phyloP scores from a whole-genome alignment of 2,888 invertebrate species.

The Nephrotoma flavescens region DNA sequence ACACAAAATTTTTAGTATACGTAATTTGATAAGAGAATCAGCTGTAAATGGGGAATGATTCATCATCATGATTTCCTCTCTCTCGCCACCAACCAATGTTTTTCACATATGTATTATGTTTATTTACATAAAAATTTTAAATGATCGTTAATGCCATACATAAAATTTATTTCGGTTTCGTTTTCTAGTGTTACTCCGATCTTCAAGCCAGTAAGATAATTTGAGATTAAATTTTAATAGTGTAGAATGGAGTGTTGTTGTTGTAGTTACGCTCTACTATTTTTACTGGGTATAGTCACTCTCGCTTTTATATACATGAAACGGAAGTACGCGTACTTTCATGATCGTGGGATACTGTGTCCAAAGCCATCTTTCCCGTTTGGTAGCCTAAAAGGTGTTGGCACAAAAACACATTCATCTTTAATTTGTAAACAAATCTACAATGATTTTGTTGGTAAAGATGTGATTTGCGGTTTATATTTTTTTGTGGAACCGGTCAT shows the following conservation, averaged over 20 bases:
- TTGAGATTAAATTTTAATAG: no score
- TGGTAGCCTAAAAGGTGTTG: constrained; percentile 18
- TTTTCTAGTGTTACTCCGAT: no score
- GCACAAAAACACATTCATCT: constrained; percentile 15
- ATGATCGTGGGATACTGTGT: constrained; percentile 18
- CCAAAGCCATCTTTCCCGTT: constrained; percentile 20
- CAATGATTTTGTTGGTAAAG: constrained; percentile 9
- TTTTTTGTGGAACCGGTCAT: constrained; percentile 10
- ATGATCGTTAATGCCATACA: no score
- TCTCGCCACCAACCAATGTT: no score
- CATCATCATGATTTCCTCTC: no score
- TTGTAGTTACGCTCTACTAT: background rate
- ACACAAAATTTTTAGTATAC: no score
- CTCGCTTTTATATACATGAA: background rate
- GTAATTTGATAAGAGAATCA: no score
- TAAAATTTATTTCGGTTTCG: no score
- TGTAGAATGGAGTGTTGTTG: background rate
- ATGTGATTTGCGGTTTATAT: constrained; percentile 10
- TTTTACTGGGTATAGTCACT: background rate
- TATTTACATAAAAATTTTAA: no score
- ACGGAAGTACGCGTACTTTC: constrained; percentile 18
- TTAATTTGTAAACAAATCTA: constrained; percentile 16
- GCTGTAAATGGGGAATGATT: no score
- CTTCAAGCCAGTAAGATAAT: no score
- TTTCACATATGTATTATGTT: no score